These are phyloP conservation scores for Heloderma charlesbogerti DNA, from an alignment of 2,113 vertebrate genomes.

Conservation along the genomic window DNA sequence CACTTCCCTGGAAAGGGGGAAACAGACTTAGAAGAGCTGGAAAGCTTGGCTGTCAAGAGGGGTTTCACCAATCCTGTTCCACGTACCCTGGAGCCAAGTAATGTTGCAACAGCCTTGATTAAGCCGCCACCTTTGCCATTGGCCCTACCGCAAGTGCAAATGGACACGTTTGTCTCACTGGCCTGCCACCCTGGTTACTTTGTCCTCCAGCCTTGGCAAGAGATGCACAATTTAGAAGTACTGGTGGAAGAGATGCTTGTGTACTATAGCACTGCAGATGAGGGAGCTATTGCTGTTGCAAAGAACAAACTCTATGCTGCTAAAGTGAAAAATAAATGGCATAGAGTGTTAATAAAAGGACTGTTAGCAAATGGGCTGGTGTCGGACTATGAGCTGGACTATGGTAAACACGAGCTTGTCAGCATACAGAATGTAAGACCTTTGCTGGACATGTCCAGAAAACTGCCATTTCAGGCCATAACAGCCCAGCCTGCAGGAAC, in stretches of 20 bases:
- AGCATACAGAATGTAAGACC: conserved; percentile 80
- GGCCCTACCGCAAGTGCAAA: conserved; percentile 84
- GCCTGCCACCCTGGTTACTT: conserved; percentile 95
- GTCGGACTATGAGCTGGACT: conserved; percentile 91
- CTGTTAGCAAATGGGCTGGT: conserved; percentile 87
- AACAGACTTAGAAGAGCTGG: not conserved
- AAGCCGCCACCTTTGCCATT: conserved; percentile 83
- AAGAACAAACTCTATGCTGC: conserved; percentile 90
- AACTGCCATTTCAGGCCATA: conserved; percentile 92
- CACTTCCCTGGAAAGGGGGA: conserved; percentile 38
- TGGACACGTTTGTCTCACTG: conserved; percentile 90
- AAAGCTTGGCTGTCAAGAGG: conserved; percentile 57
- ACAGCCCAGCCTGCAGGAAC: conserved; percentile 93
- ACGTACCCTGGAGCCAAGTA: conserved; percentile 44
- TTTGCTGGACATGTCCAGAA: conserved; percentile 85
- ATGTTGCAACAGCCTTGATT: conserved; percentile 5
- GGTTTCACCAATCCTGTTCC: conserved; percentile 41
- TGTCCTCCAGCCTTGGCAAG: conserved; percentile 92
- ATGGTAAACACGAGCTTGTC: conserved; percentile 91
- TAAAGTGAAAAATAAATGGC: conserved; percentile 94
- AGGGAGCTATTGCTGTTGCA: conserved; percentile 72
- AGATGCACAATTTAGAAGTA: conserved; percentile 89
- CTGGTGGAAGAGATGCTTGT: conserved; percentile 96
- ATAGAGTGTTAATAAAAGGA: conserved; percentile 90
- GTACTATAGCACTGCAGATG: conserved; percentile 85